Evolutionary conservation across 1,140 invertebrate genomes (phyloP).

Genomic region (Leptinotarsa defecta): DNA sequence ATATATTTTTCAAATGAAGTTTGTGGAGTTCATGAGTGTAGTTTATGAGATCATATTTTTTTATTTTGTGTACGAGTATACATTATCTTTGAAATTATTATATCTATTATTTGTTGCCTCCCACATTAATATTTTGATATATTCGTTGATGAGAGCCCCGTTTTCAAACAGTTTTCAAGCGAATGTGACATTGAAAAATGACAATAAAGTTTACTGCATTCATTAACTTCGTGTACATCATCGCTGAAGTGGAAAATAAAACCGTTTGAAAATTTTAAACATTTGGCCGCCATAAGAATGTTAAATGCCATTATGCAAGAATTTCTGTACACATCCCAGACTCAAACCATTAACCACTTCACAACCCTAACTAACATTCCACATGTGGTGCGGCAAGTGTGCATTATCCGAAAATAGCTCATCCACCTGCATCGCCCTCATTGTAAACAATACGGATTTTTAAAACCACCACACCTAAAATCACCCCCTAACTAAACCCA

Average conservation of each 20-base stretch:
- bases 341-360: constrained; percentile 2
- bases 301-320: neutral
- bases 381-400: constrained; percentile 26
- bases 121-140: too few relatives aligned
- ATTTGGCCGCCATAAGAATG: constrained; percentile 5
- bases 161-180: too few relatives aligned
- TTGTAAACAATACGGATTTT: constrained; percentile 20
- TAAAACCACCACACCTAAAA: constrained; percentile 15
- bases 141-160: too few relatives aligned
- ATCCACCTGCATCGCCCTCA: constrained; percentile 22
- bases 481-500: constrained; percentile 20
- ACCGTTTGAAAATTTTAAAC: neutral
- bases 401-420: constrained; percentile 21
- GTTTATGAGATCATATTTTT: too few relatives aligned
- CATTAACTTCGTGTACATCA: neutral
- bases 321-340: neutral
- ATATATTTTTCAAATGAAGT: too few relatives aligned
- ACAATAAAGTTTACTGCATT: neutral
- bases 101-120: too few relatives aligned
- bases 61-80: too few relatives aligned
- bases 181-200: too few relatives aligned
- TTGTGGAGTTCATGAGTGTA: too few relatives aligned
- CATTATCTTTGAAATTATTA: too few relatives aligned
- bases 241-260: neutral
- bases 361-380: constrained; percentile 20